phyloP scores from a whole-genome alignment of 1,140 invertebrate species.

The Pinna nobilis region DNA sequence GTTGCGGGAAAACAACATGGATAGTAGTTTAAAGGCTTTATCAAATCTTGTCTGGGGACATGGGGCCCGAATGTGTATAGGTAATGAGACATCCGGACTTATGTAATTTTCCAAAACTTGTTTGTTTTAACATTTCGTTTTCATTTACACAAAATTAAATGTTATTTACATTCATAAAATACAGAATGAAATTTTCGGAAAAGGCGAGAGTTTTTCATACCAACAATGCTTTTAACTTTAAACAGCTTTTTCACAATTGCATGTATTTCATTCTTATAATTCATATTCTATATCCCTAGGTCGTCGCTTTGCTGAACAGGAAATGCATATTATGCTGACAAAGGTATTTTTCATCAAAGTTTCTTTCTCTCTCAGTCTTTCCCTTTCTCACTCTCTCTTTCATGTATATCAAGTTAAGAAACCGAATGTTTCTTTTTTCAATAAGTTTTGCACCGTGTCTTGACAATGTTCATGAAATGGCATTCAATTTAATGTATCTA shows the following conservation, averaged over 20 bases:
- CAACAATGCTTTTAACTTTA: too few species aligned
- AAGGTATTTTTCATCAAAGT: slow-evolving; percentile 72
- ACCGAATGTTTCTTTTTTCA: not conserved
- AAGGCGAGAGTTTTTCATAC: too few species aligned
- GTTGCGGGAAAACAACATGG: slow-evolving; percentile 77
- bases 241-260: too few species aligned
- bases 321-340: slow-evolving; percentile 74
- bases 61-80: slow-evolving; percentile 81
- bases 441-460: not conserved
- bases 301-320: slow-evolving; percentile 74
- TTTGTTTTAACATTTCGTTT: not conserved
- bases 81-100: slow-evolving; percentile 59
- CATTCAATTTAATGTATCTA: too few species aligned
- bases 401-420: too few species aligned
- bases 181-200: not conserved
- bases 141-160: not conserved
- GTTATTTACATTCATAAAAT: not conserved
- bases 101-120: not conserved
- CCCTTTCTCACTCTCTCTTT: too few species aligned
- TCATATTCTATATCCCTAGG: slow-evolving; percentile 61
- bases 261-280: too few species aligned
- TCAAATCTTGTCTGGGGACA: slow-evolving; percentile 88
- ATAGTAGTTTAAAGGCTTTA: slow-evolving; percentile 85
- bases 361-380: too few species aligned
- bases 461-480: too few species aligned